These are phyloP conservation scores for Percopsis transmontana DNA, from an alignment of 2,113 vertebrate genomes.

Conservation along the genomic window DNA sequence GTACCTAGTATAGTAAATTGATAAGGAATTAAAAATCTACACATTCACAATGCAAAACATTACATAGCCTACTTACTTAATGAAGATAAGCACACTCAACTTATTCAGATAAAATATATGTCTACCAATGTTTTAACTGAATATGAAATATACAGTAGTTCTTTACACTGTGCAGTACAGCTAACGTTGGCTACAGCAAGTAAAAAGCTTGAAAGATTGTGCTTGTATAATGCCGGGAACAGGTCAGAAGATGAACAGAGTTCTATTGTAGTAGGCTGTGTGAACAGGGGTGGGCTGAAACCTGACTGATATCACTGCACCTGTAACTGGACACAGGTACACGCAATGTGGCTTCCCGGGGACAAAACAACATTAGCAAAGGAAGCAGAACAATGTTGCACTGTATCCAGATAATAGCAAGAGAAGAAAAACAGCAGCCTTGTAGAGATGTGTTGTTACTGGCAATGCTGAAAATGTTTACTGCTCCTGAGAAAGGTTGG, in stretches of 20 bases:
- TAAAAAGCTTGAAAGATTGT: too few relatives aligned
- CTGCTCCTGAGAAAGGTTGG: constrained; percentile 29
- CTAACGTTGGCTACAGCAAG: neutral
- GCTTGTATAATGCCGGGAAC: neutral
- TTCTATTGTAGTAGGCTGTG: neutral
- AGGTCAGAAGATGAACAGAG: constrained; percentile 3
- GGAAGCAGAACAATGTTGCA: constrained; percentile 44
- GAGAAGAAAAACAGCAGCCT: neutral
- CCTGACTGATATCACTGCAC: neutral
- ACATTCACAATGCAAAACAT: too few relatives aligned
- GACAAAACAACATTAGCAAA: constrained; percentile 19
- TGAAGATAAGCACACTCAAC: too few relatives aligned
- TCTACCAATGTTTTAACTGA: too few relatives aligned
- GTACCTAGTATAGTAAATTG: too few relatives aligned
- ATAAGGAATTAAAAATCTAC: too few relatives aligned
- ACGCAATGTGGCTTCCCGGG: constrained; percentile 17
- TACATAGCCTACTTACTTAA: too few relatives aligned
- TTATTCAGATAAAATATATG: too few relatives aligned
- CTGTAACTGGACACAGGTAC: constrained; percentile 51
- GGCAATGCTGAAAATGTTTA: neutral
- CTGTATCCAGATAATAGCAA: constrained; percentile 43
- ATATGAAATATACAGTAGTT: too few relatives aligned
- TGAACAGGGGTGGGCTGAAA: neutral
- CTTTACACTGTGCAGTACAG: neutral
- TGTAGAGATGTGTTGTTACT: constrained; percentile 18